phyloP scores from a whole-genome alignment of 2,888 invertebrate species.

The Torymus texanus region DNA sequence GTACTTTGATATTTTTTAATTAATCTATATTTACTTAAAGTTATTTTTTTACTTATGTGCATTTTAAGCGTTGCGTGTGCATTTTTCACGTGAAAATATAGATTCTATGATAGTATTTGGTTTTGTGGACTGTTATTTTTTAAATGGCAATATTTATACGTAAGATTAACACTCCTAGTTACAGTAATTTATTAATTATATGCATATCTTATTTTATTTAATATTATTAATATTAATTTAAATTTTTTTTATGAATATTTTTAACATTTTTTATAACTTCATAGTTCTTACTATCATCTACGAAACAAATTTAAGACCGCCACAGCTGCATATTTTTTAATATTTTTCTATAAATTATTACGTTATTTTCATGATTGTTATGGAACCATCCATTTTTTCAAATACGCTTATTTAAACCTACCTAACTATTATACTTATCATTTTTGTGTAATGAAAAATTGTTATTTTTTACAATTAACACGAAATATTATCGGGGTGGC shows the following conservation, averaged over 20 bases:
- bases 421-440: too few relatives aligned
- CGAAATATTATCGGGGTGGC: too few relatives aligned
- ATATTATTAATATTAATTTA: conserved; percentile 5
- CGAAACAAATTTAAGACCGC: too few relatives aligned
- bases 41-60: conserved; percentile 31
- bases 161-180: conserved; percentile 20
- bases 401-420: too few relatives aligned
- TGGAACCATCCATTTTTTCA: too few relatives aligned
- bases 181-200: background rate
- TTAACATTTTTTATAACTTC: background rate
- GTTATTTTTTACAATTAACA: too few relatives aligned
- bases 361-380: too few relatives aligned
- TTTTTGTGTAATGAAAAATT: too few relatives aligned
- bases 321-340: too few relatives aligned
- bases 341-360: too few relatives aligned
- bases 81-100: conserved; percentile 48
- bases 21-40: conserved; percentile 9
- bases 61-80: conserved; percentile 22
- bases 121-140: conserved; percentile 26
- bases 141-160: conserved; percentile 33
- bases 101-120: conserved; percentile 26
- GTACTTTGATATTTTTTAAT: conserved; percentile 11
- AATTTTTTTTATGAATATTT: conserved; percentile 7
- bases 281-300: background rate
- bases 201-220: conserved; percentile 12